These are phyloP conservation scores for Scopus umbretta DNA, from an alignment of 2,113 vertebrate genomes.

Conservation along the genomic window DNA sequence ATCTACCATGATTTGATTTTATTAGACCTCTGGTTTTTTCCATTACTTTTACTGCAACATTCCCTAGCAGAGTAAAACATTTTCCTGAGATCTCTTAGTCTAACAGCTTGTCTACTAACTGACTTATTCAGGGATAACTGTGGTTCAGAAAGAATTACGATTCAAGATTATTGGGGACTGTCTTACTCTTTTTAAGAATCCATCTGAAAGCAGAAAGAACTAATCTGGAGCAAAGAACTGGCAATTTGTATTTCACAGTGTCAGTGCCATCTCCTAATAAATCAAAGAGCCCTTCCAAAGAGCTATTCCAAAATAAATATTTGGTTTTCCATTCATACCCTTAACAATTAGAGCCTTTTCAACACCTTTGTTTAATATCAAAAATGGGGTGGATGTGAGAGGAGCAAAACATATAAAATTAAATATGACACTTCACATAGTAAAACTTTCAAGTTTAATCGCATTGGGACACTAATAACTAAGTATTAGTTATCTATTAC, in stretches of 20 bases:
- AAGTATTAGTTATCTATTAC: not conserved
- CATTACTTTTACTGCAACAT: not conserved
- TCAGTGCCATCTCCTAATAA: not conserved
- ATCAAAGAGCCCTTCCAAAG: not conserved
- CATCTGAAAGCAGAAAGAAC: not conserved
- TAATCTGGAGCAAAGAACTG: not conserved
- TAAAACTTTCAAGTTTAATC: not conserved
- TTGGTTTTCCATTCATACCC: not conserved
- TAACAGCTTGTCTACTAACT: not conserved
- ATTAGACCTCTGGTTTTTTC: not conserved
- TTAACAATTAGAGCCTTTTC: not conserved
- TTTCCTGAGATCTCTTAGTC: not conserved
- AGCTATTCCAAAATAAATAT: not conserved
- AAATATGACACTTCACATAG: not conserved
- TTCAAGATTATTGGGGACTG: not conserved
- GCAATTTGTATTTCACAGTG: not conserved
- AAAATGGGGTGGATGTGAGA: not conserved
- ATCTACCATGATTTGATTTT: not conserved
- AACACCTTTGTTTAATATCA: not conserved
- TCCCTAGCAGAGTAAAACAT: not conserved
- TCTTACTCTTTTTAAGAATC: not conserved
- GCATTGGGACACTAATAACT: not conserved
- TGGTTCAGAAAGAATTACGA: not conserved
- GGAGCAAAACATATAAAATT: not conserved
- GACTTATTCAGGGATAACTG: not conserved